Base-by-base conservation (phyloP, 2,113 vertebrate species). In the Rhabdornis inornatus region DNA sequence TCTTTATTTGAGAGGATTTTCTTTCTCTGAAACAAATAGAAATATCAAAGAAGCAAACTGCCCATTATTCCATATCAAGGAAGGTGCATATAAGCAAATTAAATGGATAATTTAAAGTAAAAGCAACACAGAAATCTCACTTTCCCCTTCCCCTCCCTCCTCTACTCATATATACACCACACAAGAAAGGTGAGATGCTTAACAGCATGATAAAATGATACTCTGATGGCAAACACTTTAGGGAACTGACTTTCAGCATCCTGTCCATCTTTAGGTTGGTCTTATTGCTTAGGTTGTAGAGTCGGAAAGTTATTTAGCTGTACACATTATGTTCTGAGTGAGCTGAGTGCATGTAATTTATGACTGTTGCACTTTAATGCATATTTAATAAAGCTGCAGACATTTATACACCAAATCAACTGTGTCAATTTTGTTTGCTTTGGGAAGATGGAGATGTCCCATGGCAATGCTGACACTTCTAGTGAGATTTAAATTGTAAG, bases 351-450 rank as follows among this genome's bases (percentile, higher is more conserved):
- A 82, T 92, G 93, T 96, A 97, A 96, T 97, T 97, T 97, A 98
- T 97, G 97, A 97, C 83, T 90, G 93, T 96, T 96, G 89, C 94
- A 95, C 94, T 97, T 97, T 96, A 97, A 97, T 97, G 97, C 96
- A 97, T 98, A 96, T 97, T 98, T 98, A 98, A 98, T 97, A 97
- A 97, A 95, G 94, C 97, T 82, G 80, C 90, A 97, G 97, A 96
- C 96, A 97, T 97, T 93, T 96, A 96, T 96, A 96, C 85, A 95
- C 95, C 97, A 96, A 96, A 97, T 97, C 97, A 97, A 97, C 93
- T 95, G 96, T 96, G 97, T 97, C 97, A 96, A 95, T 94, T 92
- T 94, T 97, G 96, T 97, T 97, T 97, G 95, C 97, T 97, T 96
- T 96, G 86, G 96, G 95, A 97, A 96, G 82, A 76, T 78, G 85